phyloP scores from a whole-genome alignment of 2,888 invertebrate genomes.

The Periphyllus acericola region DNA sequence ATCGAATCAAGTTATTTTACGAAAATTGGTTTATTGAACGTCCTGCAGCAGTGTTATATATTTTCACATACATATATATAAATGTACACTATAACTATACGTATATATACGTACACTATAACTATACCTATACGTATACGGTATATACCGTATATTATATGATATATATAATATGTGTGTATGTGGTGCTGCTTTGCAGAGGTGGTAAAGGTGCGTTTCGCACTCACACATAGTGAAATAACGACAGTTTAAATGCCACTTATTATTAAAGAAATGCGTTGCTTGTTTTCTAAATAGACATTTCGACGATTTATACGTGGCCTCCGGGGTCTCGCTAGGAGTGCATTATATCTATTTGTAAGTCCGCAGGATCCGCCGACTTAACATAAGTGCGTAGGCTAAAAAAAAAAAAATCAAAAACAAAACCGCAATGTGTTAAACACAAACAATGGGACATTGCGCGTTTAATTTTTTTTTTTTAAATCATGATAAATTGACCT shows the following conservation, averaged over 20 bases:
- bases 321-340: slow-evolving; percentile 18
- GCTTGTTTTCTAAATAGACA: slow-evolving; percentile 43
- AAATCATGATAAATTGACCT: slow-evolving; percentile 61
- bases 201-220: slow-evolving; percentile 15
- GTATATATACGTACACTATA: not conserved
- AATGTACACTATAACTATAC: no score
- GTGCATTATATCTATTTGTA: not conserved
- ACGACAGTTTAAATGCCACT: slow-evolving; percentile 34
- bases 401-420: slow-evolving; percentile 29
- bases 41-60: not conserved
- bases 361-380: slow-evolving; percentile 37
- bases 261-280: slow-evolving; percentile 39
- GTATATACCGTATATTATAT: no score
- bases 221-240: not conserved
- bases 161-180: not conserved
- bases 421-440: slow-evolving; percentile 58
- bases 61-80: not conserved
- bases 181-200: not conserved
- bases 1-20: not conserved
- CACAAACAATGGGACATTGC: slow-evolving; percentile 48
- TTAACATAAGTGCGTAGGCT: slow-evolving; percentile 56
- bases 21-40: not conserved
- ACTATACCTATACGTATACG: not conserved
- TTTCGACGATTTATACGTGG: slow-evolving; percentile 40
- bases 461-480: slow-evolving; percentile 42